Conservation (phyloP, 2,797 vertebrate species). For the Eidolon dupreanum region DNA sequence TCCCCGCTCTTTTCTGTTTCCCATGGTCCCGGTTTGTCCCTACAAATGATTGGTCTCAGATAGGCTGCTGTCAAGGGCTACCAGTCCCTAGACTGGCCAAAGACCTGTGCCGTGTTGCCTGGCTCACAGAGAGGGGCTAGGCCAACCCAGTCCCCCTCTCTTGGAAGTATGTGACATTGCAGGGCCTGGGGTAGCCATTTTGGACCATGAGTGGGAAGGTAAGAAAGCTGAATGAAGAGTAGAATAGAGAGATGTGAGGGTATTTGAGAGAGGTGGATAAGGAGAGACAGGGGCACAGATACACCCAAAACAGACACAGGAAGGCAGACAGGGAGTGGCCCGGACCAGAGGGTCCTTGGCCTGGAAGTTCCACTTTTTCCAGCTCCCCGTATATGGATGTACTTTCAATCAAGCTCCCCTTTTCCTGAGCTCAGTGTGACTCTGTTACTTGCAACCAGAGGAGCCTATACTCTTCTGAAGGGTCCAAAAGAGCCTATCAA, state of each 20-base stretch:
- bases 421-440: background rate
- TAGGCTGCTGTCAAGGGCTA: background rate
- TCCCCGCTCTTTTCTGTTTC: background rate
- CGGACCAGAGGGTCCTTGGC: fast-evolving
- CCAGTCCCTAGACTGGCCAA: background rate
- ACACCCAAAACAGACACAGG: no score
- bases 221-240: background rate
- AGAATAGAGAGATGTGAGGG: fast-evolving
- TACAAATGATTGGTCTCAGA: background rate
- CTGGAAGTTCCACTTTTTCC: background rate
- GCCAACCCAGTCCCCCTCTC: background rate
- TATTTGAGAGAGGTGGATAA: background rate
- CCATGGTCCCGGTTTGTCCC: background rate
- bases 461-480: fast-evolving
- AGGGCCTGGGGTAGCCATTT: background rate
- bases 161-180: background rate
- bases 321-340: background rate
- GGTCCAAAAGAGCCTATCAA: background rate
- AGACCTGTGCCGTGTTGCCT: background rate
- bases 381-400: fast-evolving
- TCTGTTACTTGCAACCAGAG: no score
- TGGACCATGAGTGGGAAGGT: background rate
- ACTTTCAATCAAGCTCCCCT: background rate
- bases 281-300: background rate
- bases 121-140: background rate